These are phyloP conservation scores for Macroramphosus scolopax DNA, from an alignment of 2,797 vertebrate species.

Conservation along the genomic window DNA sequence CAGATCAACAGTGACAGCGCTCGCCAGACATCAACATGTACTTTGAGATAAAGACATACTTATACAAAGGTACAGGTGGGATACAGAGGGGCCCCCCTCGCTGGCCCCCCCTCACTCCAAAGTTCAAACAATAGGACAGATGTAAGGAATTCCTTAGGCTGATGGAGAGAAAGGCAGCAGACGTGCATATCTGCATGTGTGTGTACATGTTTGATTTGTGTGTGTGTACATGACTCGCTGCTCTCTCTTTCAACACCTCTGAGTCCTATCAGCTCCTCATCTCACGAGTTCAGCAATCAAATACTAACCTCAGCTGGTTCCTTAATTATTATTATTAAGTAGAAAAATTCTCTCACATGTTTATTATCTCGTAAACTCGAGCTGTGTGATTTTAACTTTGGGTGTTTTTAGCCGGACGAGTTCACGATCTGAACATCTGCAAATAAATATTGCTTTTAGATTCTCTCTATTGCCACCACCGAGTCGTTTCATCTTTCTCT, in stretches of 20 bases:
- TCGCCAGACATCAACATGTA: constrained; percentile 21
- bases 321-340: too few species aligned
- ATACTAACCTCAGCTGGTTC: too few species aligned
- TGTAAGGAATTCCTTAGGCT: constrained; percentile 48
- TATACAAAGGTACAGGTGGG: constrained; percentile 30
- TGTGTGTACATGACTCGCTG: constrained; percentile 10
- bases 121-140: constrained; percentile 56
- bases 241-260: constrained; percentile 39
- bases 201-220: too few species aligned
- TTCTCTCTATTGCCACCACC: constrained; percentile 4
- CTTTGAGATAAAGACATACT: constrained; percentile 49
- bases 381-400: constrained; percentile 11
- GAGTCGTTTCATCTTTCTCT: constrained; percentile 23
- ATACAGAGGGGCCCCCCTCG: constrained; percentile 10
- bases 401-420: not conserved
- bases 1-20: constrained; percentile 6
- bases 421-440: constrained; percentile 24
- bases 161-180: constrained; percentile 21
- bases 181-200: constrained; percentile 13
- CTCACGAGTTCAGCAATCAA: constrained; percentile 12
- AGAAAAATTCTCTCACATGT: constrained; percentile 6
- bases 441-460: constrained; percentile 26
- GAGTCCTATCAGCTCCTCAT: too few species aligned
- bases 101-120: constrained; percentile 36
- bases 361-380: constrained; percentile 4